Percentiles rank a stretch among this genome's conserved stretches.
phyloP scores from a whole-genome alignment of 2,888 invertebrate genomes.

The Keiferia lycopersicella region DNA sequence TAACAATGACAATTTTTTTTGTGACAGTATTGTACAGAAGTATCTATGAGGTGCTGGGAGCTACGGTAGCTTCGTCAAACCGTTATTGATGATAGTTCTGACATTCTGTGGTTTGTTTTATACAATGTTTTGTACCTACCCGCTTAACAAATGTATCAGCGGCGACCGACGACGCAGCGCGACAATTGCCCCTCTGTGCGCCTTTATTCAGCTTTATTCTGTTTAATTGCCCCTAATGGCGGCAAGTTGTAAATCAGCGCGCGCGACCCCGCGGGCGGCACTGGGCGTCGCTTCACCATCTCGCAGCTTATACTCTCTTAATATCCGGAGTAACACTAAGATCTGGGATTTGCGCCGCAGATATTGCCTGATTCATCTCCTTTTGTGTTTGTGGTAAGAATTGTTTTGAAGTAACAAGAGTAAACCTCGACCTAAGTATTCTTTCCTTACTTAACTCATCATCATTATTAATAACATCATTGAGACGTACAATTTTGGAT shows the following conservation, averaged over 20 bases:
- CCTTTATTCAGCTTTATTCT: constrained; percentile 5
- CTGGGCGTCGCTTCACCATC: background rate
- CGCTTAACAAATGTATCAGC: background rate
- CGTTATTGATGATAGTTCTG: no score
- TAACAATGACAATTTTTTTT: no score
- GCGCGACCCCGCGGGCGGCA: background rate
- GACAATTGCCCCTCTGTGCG: background rate
- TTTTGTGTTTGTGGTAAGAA: background rate
- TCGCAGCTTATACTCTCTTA: background rate
- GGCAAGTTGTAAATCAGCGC: constrained; percentile 4
- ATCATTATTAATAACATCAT: no score
- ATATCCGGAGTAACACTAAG: background rate
- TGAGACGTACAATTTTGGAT: no score
- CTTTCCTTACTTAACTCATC: background rate
- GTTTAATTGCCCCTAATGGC: constrained; percentile 3
- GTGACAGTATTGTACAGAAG: no score
- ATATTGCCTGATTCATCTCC: background rate
- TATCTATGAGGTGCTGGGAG: no score
- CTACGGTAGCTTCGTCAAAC: no score
- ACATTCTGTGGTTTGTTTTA: no score
- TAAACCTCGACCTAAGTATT: no score
- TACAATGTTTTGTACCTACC: no score
- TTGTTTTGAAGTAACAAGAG: background rate
- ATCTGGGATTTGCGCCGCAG: background rate
- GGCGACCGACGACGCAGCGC: background rate